Percentiles rank a stretch among this genome's conserved stretches.
Evolutionary conservation across 1,140 invertebrate species (phyloP).

Genomic region (Orchestia grillus): DNA sequence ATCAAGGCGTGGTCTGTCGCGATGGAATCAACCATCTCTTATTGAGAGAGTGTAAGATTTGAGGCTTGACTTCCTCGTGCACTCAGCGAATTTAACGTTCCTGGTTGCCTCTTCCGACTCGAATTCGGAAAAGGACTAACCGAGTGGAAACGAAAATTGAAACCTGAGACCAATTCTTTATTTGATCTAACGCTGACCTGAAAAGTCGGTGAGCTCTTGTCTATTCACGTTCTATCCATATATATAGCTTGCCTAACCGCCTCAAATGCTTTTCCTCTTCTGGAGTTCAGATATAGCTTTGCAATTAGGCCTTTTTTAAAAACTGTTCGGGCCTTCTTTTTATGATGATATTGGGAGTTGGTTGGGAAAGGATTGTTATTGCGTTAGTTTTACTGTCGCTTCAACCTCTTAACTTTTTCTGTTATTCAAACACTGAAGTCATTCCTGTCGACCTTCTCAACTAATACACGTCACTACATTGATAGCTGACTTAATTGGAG

Average conservation of each 20-base stretch:
- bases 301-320: background rate
- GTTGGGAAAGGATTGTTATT: background rate
- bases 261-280: too few relatives aligned
- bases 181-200: background rate
- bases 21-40: background rate
- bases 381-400: background rate
- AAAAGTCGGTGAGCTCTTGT: background rate
- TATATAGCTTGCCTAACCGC: background rate
- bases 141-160: background rate
- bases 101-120: background rate
- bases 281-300: too few relatives aligned
- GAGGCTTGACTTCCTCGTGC: background rate
- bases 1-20: background rate
- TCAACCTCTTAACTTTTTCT: background rate
- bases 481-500: too few relatives aligned
- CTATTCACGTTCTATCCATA: background rate
- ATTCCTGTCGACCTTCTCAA: background rate
- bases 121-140: background rate
- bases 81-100: background rate
- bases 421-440: background rate
- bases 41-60: background rate
- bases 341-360: background rate
- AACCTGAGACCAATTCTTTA: background rate
- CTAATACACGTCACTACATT: background rate
- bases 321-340: background rate